Evolutionary conservation across 2,113 vertebrate genomes (phyloP).

Genomic region (Aptenodytes forsteri): DNA sequence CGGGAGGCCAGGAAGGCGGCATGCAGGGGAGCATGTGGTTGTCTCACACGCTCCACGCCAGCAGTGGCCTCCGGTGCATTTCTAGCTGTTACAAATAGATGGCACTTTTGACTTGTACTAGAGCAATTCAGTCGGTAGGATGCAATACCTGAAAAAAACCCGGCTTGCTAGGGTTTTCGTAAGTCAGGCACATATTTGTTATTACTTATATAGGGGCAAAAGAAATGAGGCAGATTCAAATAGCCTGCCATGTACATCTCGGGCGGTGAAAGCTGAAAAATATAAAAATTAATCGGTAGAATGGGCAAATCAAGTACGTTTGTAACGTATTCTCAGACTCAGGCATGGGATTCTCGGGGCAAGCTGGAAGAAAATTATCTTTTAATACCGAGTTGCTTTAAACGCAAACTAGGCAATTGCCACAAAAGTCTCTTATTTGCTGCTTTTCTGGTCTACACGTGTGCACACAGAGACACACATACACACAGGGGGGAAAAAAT

Average conservation of each 20-base stretch:
- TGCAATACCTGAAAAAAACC: not conserved
- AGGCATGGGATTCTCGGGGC: not conserved
- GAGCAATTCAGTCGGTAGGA: not conserved
- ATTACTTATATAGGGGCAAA: constrained; percentile 45
- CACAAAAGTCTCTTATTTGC: constrained; percentile 39
- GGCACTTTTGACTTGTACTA: constrained; percentile 80
- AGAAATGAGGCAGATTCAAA: constrained; percentile 63
- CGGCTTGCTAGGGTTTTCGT: not conserved
- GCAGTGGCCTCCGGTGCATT: constrained; percentile 64
- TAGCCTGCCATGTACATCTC: constrained; percentile 5
- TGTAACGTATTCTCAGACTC: not conserved
- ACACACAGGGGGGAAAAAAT: constrained; percentile 75
- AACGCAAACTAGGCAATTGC: constrained; percentile 16
- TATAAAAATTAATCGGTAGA: constrained; percentile 21
- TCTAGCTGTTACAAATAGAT: constrained; percentile 78
- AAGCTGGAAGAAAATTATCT: constrained; percentile 30
- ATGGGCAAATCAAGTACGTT: constrained; percentile 5
- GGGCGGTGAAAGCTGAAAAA: constrained; percentile 42
- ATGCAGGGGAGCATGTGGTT: not conserved
- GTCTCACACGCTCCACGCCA: not conserved
- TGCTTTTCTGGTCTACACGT: constrained; percentile 57
- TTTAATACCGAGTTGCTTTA: constrained; percentile 36
- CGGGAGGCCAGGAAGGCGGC: not conserved
- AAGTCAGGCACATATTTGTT: constrained; percentile 45
- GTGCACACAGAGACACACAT: constrained; percentile 50